phyloP scores from a whole-genome alignment of 2,113 vertebrate species.

The Festucalex cinctus region DNA sequence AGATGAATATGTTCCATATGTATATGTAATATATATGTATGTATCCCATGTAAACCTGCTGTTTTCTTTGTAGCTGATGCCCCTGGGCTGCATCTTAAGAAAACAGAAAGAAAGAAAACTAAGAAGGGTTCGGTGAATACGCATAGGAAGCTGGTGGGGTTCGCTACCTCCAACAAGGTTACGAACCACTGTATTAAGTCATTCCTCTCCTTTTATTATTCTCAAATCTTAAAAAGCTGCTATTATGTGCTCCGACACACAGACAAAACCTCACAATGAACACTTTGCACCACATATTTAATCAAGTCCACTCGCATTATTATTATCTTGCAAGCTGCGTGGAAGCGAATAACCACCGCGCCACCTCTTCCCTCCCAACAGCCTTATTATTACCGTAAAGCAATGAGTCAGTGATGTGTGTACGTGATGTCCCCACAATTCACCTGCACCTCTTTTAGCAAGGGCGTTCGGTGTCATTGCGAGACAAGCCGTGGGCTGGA shows the following conservation, averaged over 20 bases:
- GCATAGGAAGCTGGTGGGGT: too few species aligned
- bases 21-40: too few species aligned
- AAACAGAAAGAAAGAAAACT: too few species aligned
- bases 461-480: conserved; percentile 36
- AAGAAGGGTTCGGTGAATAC: too few species aligned
- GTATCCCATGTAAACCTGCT: too few species aligned
- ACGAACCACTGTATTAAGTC: too few species aligned
- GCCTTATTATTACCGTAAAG: conserved; percentile 37
- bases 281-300: conserved; percentile 19
- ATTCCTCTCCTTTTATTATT: background rate
- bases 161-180: too few species aligned
- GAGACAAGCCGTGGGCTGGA: conserved; percentile 8
- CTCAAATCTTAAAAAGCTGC: conserved; percentile 3
- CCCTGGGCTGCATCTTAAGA: too few species aligned
- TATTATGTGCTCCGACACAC: background rate
- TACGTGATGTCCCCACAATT: conserved; percentile 5
- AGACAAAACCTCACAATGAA: conserved; percentile 7
- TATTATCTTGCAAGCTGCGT: conserved; percentile 36
- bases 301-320: conserved; percentile 38
- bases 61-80: too few species aligned
- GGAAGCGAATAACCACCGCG: conserved; percentile 30
- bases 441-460: conserved; percentile 10
- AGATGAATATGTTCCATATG: too few species aligned
- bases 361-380: conserved; percentile 16
- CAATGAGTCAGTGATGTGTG: conserved; percentile 39